A percentile compares a stretch with the other conserved stretches of the same genome.
phyloP scores from a whole-genome alignment of 2,113 vertebrate species.

The Myanophis thanlyinensis region DNA sequence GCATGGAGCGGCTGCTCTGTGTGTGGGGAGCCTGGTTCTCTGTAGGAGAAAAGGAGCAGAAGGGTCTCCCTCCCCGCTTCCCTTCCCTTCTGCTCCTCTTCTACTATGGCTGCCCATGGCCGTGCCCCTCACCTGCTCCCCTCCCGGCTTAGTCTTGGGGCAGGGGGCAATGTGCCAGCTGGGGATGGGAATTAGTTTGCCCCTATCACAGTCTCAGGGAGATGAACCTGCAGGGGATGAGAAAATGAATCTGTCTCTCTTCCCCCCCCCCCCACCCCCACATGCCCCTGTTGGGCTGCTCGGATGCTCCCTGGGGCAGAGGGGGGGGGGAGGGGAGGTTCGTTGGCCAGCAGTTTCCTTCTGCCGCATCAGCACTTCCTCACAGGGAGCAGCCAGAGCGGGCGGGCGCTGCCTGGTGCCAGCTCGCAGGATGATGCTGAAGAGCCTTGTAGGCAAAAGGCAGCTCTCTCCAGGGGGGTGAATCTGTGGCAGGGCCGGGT shows the following conservation, averaged over 20 bases:
- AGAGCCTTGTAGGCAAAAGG: not conserved
- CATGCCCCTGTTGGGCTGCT: not conserved
- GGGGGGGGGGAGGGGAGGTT: not conserved
- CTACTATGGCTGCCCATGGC: not conserved
- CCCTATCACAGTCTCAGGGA: not conserved
- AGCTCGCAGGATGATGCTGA: not conserved
- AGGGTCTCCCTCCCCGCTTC: not conserved
- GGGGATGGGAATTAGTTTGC: not conserved
- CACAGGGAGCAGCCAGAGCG: not conserved
- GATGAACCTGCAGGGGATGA: not conserved
- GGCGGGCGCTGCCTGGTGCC: not conserved
- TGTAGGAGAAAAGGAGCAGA: not conserved
- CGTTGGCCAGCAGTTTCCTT: not conserved
- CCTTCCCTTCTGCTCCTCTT: not conserved
- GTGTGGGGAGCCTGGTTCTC: not conserved
- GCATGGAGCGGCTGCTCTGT: not conserved
- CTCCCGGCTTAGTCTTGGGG: not conserved
- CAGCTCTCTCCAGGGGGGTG: too few relatives aligned
- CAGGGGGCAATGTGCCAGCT: not conserved
- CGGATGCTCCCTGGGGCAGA: rapidly evolving
- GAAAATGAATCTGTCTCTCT: too few relatives aligned
- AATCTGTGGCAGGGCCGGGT: not conserved
- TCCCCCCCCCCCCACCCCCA: not conserved
- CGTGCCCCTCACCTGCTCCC: not conserved
- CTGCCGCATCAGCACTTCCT: not conserved